Percentiles rank a stretch among this genome's conserved stretches.
Evolutionary conservation across 2,797 vertebrate species (phyloP).

Genomic region (Ceryle rudis): DNA sequence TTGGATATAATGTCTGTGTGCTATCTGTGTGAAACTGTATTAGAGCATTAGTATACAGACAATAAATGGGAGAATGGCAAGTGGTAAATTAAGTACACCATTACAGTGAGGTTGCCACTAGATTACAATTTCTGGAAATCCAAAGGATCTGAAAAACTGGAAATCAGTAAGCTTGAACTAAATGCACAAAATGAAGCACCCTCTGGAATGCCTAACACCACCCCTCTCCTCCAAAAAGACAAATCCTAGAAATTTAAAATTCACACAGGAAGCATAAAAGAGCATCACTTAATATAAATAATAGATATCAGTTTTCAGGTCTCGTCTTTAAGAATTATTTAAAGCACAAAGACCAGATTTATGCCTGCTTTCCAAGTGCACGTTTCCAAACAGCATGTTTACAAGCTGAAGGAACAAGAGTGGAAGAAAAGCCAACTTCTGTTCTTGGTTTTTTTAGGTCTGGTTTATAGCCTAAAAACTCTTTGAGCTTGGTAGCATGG

Average conservation of each 20-base stretch:
- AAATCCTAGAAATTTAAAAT: background rate
- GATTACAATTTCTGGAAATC: background rate
- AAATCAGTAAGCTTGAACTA: background rate
- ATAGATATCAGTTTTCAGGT: background rate
- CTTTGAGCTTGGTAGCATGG: background rate
- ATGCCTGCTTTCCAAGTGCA: fast-evolving
- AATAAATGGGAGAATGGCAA: background rate
- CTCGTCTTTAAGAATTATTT: background rate
- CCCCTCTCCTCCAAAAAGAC: background rate
- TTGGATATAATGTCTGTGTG: background rate
- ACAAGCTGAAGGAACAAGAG: background rate
- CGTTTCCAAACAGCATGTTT: background rate
- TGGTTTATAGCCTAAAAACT: background rate
- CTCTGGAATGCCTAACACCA: background rate
- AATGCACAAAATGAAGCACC: background rate
- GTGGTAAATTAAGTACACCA: background rate
- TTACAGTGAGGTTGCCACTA: background rate
- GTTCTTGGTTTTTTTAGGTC: background rate
- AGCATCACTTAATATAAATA: background rate
- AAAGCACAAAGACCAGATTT: background rate
- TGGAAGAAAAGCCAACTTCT: background rate
- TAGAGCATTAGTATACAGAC: background rate
- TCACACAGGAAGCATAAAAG: background rate
- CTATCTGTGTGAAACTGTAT: background rate
- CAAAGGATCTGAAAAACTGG: background rate